Evolutionary conservation across 1,140 invertebrate genomes (phyloP), one percentile per base, ranked within the genome.

Genomic region (Melipona quadrifasciata): DNA sequence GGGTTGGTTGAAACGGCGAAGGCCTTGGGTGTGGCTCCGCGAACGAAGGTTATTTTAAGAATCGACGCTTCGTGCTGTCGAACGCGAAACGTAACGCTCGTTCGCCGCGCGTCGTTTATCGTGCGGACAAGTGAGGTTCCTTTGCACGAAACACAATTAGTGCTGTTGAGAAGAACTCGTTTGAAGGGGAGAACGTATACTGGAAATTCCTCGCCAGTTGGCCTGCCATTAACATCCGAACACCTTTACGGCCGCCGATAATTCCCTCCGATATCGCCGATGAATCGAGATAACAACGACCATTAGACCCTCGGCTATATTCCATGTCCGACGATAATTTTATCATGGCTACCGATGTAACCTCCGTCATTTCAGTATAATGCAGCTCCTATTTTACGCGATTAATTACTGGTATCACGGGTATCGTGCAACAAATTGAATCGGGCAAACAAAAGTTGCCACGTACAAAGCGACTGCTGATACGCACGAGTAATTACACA

Each of bases 351-450:
- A 68, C 19, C 31, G 67, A 31, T 39, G 39, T 21, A 19, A 39
- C 39, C 8, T 5, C 34, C 4, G 4, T 39, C 34, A 68, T 68
- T 68, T 68, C 21, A 39, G 11, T 67, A 67, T 21, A 17, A 67
- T 67, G 17, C 65, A 67, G 31, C 27, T 27, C 16, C 10, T 19
- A 34, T 16, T 31, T 31, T 67, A 19, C 27, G 19, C 65, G 27
- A 31, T 67, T 34, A 31, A 47, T 31, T 53, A 17, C 16, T 39
- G 72, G 27, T 14, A 31, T 8, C 39, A 47, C 51, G 14, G n/a
- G 72, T 24, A 31, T 74, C 47, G n/a, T 21, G 73, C 8, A 58
- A 58, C 31, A 58, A 75, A 75, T 75, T 75, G 51, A 75, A 75
- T 21, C 51, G 55, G 34, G 10, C n/a, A 24, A 34, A 34, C 55